Evolutionary conservation across 2,888 invertebrate genomes (phyloP), one percentile per base, ranked within the genome.

Genomic region (Agriopis marginaria): DNA sequence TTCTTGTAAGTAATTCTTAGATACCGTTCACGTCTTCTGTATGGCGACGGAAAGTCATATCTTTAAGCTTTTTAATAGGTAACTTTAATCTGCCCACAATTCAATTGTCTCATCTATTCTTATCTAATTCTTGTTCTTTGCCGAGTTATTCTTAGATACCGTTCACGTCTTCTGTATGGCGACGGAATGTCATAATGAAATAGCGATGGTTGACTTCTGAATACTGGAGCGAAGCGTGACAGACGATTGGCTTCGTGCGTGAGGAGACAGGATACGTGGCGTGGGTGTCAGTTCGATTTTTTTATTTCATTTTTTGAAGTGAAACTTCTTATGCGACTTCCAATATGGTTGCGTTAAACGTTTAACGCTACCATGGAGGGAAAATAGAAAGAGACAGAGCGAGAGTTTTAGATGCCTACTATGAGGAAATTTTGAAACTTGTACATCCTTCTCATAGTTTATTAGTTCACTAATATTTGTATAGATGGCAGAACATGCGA

Each of bases 101-200:
- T 44, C 42, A n/a, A 11, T 39, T 44, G 17, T 5, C 17, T 11
- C 56, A 17, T 56, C 56, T 56, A 7, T 10, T 44, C 23, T 10
- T 23, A 32, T 42, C 54, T 47, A 3, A 17, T 23, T 45, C 17
- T 50, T 62, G 50, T 0, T 70, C 70, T 66, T 40, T 70, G 70
- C 10, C 53, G 12, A 56, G 32, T 42, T 32, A 47, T 49, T 55
- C 40, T 55, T 40, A 45, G 58, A 58, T 58, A 58, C 32, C 53
- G 39, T 32, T 56, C 58, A 49, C 68, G 61, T 65, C n/a, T 58
- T 47, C 8, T 53, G 14, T 55, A 59, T 53, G 50, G 49, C 44
- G 59, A 40, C 14, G 63, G 70, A 70, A 70, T 70, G 53, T 58
- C 47, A 42, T 70, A 66, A 70, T 70, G 58, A 70, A 70, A 70